Evolutionary conservation across 1,140 invertebrate species (phyloP), one percentile per base, ranked within the genome.

Genomic region (Pomacea maculata): DNA sequence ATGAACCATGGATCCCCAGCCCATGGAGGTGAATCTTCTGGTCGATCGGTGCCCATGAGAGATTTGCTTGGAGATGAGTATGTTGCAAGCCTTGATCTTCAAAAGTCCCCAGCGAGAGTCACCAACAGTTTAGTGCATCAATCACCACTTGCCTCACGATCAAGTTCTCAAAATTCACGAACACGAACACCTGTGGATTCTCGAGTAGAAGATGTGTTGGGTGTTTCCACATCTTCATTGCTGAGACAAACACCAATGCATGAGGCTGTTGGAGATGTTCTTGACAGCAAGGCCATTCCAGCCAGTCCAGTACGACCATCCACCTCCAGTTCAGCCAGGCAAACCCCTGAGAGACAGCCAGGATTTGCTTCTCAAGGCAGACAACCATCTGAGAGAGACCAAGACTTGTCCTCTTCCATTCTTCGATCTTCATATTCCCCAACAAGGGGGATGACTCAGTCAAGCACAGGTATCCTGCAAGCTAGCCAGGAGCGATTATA

Each of bases 401-500:
- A 78, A 15, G 74, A 71, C 12, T 63, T 63, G 64, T 12, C 45
- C 7, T 57, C 57, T n/a, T 75, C 78, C 12, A 80, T 67, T 34
- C 25, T 54, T 19, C 54, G 55, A 55, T 65, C 55, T 21, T 82
- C 83, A 65, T 74, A 80, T 21, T 54, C 45, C 21, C 65, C 71
- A 61, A 77, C 78, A 45, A 81, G 79, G 65, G 75, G 81, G 21
- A 76, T 79, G 54, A 83, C 79, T 54, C 82, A 77, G 10, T n/a
- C 61, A 25, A 77, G 82, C 75, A 71, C 80, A 64, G 75, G 81
- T 65, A 65, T 71, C 19, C 68, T 87, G 34, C 57, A 78, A 52
- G 76, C 80, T 25, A 85, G 82, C 76, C 85, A 83, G 57, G 85
- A 87, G 63, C 86, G 85, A 74, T 76, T 86, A 14, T 87, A 86